Conservation (phyloP, 1,140 invertebrate genomes). For the Bathynomus jamesi region DNA sequence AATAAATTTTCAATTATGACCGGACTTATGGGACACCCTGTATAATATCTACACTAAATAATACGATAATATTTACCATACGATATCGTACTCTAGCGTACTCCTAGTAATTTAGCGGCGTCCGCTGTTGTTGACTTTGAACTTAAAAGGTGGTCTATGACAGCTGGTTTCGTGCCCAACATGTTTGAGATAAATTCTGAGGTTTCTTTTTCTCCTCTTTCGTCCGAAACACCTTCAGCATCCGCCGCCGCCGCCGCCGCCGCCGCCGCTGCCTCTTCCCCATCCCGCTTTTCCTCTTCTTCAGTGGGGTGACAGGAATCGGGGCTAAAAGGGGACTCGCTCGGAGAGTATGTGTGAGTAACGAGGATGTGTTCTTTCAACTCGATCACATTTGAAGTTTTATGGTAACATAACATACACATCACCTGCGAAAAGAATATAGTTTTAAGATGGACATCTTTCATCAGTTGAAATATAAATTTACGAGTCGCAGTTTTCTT, state of each 20-base stretch:
- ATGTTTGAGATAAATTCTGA: constrained; percentile 79
- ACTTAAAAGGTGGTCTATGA: constrained; percentile 72
- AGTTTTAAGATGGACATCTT: background rate
- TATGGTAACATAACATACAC: constrained; percentile 81
- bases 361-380: constrained; percentile 83
- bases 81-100: constrained; percentile 45
- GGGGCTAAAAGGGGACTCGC: no score
- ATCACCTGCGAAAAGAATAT: constrained; percentile 56
- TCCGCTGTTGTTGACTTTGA: constrained; percentile 65
- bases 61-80: no score
- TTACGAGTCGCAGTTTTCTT: no score
- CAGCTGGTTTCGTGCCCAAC: constrained; percentile 73
- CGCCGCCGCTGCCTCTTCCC: constrained; percentile 33
- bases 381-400: constrained; percentile 90
- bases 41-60: no score
- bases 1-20: no score
- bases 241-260: constrained; percentile 40
- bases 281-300: constrained; percentile 12
- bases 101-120: constrained; percentile 75
- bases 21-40: no score
- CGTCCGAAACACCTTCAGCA: background rate
- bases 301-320: constrained; percentile 8
- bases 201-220: background rate
- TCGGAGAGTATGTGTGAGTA: constrained; percentile 38
- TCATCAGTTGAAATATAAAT: background rate